These are phyloP conservation scores for Anagyrus pseudococci DNA, from an alignment of 2,888 invertebrate species.

Conservation along the genomic window DNA sequence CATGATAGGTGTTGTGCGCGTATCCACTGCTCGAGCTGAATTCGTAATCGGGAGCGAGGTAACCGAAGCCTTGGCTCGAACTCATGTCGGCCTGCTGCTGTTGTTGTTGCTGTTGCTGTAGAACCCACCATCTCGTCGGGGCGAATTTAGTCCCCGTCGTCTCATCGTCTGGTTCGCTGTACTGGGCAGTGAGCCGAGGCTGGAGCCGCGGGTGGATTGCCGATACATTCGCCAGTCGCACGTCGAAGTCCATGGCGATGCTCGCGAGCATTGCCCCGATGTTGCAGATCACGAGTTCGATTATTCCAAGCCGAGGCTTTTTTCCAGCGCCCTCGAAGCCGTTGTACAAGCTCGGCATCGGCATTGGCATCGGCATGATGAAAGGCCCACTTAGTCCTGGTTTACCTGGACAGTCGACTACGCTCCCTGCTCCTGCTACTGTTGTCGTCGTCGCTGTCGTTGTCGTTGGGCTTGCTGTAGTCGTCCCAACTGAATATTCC, in stretches of 20 bases:
- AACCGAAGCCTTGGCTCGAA: constrained; percentile 54
- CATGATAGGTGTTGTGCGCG: constrained; percentile 90
- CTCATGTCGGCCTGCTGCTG: constrained; percentile 25
- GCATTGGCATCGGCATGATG: constrained; percentile 67
- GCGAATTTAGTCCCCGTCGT: constrained; percentile 44
- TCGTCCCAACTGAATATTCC: no score
- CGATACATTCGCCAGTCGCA: constrained; percentile 85
- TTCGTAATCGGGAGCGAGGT: constrained; percentile 66
- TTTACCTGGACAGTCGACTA: constrained; percentile 42
- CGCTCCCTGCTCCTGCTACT: neutral
- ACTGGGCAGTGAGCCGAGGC: constrained; percentile 57
- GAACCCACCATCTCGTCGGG: constrained; percentile 41
- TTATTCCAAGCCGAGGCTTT: constrained; percentile 74
- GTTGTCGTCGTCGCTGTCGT: constrained; percentile 1
- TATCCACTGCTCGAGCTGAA: constrained; percentile 69
- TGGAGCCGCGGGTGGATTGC: constrained; percentile 82
- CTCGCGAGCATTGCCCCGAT: constrained; percentile 91
- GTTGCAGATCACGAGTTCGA: constrained; percentile 84
- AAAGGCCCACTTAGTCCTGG: constrained; percentile 56
- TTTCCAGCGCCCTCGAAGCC: constrained; percentile 62
- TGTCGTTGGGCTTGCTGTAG: constrained; percentile 15
- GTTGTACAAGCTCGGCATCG: constrained; percentile 82
- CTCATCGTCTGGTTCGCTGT: constrained; percentile 47
- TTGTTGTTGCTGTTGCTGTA: constrained; percentile 9
- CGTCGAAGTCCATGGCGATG: constrained; percentile 91